Conservation (phyloP, 1,140 invertebrate species). For the Luehdorfia chinensis region DNA sequence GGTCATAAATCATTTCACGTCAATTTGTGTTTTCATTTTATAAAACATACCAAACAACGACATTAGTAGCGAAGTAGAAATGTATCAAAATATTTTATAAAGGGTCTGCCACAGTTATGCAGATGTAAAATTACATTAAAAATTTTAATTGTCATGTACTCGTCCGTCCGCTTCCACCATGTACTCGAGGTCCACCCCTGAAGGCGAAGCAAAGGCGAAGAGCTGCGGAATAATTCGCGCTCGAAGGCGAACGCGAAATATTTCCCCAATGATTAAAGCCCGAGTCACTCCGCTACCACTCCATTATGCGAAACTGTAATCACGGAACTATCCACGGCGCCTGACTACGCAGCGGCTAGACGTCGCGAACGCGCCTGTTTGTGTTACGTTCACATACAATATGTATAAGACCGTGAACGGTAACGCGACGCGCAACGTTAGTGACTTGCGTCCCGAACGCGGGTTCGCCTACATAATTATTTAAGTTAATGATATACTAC, state of each 20-base stretch:
- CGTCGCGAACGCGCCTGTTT: conserved; percentile 23
- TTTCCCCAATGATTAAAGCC: conserved; percentile 72
- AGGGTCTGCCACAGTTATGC: neutral
- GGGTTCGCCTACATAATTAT: conserved; percentile 61
- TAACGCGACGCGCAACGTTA: conserved; percentile 19
- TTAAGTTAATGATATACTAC: conserved; percentile 73
- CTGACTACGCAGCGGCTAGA: conserved; percentile 19
- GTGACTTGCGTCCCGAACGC: conserved; percentile 22
- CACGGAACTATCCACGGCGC: conserved; percentile 53
- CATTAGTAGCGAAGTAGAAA: no score
- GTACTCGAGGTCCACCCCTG: no score
- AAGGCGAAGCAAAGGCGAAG: no score
- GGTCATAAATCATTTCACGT: no score
- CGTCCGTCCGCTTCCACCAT: conserved; percentile 2
- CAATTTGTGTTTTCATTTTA: no score
- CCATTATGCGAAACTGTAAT: conserved; percentile 69
- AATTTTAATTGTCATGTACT: conserved; percentile 19
- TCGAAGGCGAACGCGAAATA: conserved; percentile 41
- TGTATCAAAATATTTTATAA: no score
- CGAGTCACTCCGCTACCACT: conserved; percentile 47
- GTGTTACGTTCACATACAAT: conserved; percentile 18
- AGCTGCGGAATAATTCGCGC: conserved; percentile 13
- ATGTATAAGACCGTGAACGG: conserved; percentile 5
- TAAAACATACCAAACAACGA: no score
- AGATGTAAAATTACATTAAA: neutral